Evolutionary conservation across 2,888 invertebrate genomes (phyloP), one percentile per base, ranked within the genome.

Genomic region (Salticus scenicus): DNA sequence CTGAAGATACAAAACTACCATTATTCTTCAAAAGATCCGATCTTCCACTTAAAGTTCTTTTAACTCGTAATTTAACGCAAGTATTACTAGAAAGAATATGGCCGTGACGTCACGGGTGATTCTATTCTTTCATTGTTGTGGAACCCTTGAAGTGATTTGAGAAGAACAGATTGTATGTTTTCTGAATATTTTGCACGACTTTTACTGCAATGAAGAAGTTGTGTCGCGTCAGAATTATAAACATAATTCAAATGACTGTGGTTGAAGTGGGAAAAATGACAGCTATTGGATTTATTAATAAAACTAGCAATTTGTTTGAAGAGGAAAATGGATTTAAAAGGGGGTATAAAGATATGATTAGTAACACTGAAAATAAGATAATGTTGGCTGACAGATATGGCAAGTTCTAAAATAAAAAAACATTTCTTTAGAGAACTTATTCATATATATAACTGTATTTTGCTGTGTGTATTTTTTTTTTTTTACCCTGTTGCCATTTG

Each of bases 21-120:
- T 82, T 82, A 75, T 82, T 30, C 64, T 64, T 42, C 37, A 71
- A 64, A 37, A 30, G 74, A 74, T 70, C 66, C 70, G 41, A 81
- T 74, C 74, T 81, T 81, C 57, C 81, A 81, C 74, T 81, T 81
- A 31, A 69, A 41, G 4, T 27, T 41, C 31, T 57, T 57, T 57
- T 24, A 57, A 57, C 57, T 57, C 24, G 57, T 57, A 57, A 47
- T 57, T 57, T 57, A 57, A 57, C 24, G 20, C 57, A 24, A 57
- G 57, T 57, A 57, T 12, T 17, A 20, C n/a, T n/a, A n/a, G 24
- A 24, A 57, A 57, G 57, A 57, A 5, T 24, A 24, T 12, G 20
- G 57, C 24, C 24, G 24, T 57, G 57, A 57, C 57, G 57, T 57
- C 57, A 57, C 57, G 5, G 4, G 57, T 24, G 4, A 57, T 24